Percentiles rank a stretch among this genome's conserved stretches.
These are phyloP conservation scores for Gymnorhina tibicen DNA, from an alignment of 2,113 vertebrate genomes.

Conservation along the genomic window DNA sequence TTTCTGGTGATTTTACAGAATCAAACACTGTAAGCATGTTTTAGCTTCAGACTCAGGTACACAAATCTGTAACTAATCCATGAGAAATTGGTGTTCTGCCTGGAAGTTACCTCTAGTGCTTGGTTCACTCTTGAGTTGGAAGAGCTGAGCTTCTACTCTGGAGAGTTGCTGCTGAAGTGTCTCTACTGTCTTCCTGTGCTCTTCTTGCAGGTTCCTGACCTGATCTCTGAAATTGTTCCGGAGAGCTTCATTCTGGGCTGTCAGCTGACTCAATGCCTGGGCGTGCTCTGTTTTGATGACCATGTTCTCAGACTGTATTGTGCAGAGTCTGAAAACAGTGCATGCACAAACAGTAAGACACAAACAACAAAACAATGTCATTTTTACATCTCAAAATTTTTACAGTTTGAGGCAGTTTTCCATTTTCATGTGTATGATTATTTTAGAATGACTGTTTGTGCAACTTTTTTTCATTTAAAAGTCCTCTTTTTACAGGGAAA, in stretches of 20 bases:
- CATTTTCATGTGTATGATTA: background rate
- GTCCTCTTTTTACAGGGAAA: background rate
- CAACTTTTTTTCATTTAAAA: background rate
- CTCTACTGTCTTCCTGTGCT: constrained; percentile 90
- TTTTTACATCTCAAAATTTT: background rate
- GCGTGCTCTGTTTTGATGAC: constrained; percentile 82
- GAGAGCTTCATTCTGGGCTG: constrained; percentile 82
- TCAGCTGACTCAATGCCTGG: constrained; percentile 80
- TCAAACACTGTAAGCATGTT: background rate
- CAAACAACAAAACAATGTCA: background rate
- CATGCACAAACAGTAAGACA: background rate
- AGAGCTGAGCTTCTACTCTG: constrained; percentile 88
- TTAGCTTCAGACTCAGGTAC: background rate
- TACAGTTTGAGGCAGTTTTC: background rate
- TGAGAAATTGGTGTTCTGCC: background rate
- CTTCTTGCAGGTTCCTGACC: constrained; percentile 87
- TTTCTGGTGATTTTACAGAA: background rate
- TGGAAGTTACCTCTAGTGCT: constrained; percentile 77
- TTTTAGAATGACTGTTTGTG: accelerated
- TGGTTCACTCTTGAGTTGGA: constrained; percentile 83
- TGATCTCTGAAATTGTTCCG: constrained; percentile 86
- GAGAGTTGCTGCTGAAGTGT: constrained; percentile 88
- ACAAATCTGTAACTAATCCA: background rate
- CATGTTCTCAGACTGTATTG: constrained; percentile 85
- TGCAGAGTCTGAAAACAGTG: constrained; percentile 76